Evolutionary conservation across 2,113 vertebrate species (phyloP).

Genomic region (Pangasianodon hypophthalmus): DNA sequence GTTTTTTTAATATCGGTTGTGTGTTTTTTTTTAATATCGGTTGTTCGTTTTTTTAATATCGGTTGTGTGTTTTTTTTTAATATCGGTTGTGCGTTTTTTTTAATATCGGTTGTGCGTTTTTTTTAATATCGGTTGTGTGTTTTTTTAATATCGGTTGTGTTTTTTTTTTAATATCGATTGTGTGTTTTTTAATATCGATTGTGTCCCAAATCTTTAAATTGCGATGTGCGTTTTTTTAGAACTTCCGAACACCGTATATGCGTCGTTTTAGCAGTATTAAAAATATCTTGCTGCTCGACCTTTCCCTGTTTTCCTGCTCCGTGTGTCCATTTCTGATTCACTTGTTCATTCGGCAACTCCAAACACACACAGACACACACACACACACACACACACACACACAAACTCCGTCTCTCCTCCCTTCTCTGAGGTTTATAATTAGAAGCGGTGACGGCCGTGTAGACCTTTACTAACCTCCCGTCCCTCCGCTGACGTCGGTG

Average conservation of each 20-base stretch:
- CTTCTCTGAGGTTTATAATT: slow-evolving; percentile 59
- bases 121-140: too few species aligned
- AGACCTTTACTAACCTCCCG: slow-evolving; percentile 61
- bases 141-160: too few species aligned
- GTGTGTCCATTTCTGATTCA: not conserved
- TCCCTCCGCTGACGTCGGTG: slow-evolving; percentile 59
- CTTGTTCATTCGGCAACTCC: not conserved
- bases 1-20: too few species aligned
- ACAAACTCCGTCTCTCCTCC: not conserved
- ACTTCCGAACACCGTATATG: too few species aligned
- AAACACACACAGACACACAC: not conserved
- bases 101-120: not conserved
- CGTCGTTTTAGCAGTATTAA: not conserved
- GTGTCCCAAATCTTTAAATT: not conserved
- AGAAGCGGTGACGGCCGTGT: slow-evolving; percentile 56
- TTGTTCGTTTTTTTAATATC: too few species aligned
- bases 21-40: too few species aligned
- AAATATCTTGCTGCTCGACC: not conserved
- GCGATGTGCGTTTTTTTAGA: not conserved
- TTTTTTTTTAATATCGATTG: too few species aligned
- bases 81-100: too few species aligned
- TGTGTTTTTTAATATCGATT: not conserved
- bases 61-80: too few species aligned
- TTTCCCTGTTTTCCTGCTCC: not conserved
- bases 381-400: not conserved